Percentiles rank a stretch among this genome's conserved stretches.
Evolutionary conservation across 2,888 invertebrate species (phyloP).

Genomic region (Molorchus minor): DNA sequence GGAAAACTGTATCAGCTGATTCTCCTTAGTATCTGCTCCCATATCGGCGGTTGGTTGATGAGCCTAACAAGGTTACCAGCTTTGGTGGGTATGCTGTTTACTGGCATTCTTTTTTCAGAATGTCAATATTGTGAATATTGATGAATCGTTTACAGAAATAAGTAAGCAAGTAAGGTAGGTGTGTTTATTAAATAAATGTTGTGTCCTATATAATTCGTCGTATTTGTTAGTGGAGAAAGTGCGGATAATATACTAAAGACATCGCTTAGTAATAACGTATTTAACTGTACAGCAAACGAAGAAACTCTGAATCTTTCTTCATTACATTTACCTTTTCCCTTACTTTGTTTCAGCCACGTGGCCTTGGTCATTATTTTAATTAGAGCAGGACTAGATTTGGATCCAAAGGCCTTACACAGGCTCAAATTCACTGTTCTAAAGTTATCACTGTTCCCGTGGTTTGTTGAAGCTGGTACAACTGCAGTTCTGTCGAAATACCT

Average conservation of each 20-base stretch:
- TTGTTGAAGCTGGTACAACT: conserved; percentile 77
- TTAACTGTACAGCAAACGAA: no score
- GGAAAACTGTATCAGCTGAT: conserved; percentile 83
- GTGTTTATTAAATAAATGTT: background rate
- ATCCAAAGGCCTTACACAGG: conserved; percentile 83
- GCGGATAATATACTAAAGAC: no score
- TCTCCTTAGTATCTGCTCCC: conserved; percentile 76
- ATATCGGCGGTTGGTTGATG: conserved; percentile 84
- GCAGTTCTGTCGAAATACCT: conserved; percentile 77
- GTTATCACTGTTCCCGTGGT: conserved; percentile 87
- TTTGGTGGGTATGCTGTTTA: conserved; percentile 87
- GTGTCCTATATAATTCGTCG: background rate
- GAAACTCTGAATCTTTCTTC: no score
- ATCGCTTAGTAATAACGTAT: no score
- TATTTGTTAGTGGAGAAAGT: no score
- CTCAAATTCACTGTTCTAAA: conserved; percentile 84
- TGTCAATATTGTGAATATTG: conserved; percentile 73
- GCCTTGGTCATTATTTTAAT: conserved; percentile 91
- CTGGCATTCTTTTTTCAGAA: conserved; percentile 81
- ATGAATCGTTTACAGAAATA: conserved; percentile 72
- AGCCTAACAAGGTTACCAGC: conserved; percentile 82
- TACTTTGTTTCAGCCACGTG: conserved; percentile 75
- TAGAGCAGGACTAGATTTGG: conserved; percentile 91
- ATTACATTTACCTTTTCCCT: background rate
- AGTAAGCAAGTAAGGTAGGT: conserved; percentile 60